These are phyloP conservation scores for Orcinus orca DNA, from an alignment of 2,113 vertebrate species.

Conservation along the genomic window DNA sequence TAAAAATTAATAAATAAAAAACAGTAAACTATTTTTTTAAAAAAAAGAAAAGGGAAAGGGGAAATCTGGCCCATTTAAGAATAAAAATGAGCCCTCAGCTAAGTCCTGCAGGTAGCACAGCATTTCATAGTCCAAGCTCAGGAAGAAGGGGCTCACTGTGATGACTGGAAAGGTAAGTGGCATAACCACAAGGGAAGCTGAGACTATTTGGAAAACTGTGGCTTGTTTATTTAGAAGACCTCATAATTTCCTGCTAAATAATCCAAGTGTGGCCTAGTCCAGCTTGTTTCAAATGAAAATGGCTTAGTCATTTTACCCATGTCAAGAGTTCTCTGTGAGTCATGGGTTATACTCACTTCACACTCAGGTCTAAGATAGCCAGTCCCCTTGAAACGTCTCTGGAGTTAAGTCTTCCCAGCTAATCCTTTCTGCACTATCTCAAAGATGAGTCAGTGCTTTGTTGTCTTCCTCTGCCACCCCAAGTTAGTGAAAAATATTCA, in stretches of 20 bases:
- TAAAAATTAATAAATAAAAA: too few species aligned
- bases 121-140: neutral
- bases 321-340: slow-evolving; percentile 9
- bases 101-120: neutral
- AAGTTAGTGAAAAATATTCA: slow-evolving; percentile 36
- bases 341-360: neutral
- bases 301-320: neutral
- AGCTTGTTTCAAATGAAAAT: neutral
- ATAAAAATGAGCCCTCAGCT: neutral
- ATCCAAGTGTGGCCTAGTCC: neutral
- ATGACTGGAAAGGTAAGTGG: rapidly evolving
- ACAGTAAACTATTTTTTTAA: too few species aligned
- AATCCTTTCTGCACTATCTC: neutral
- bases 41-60: neutral
- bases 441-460: slow-evolving; percentile 28
- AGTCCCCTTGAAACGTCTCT: neutral
- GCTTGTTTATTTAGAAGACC: neutral
- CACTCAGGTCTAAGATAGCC: neutral
- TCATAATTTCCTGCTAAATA: neutral
- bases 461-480: slow-evolving; percentile 10
- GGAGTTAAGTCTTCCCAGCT: neutral
- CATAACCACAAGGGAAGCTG: neutral
- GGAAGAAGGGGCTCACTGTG: neutral
- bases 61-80: neutral
- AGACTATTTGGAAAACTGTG: neutral